Evolutionary conservation across 2,113 vertebrate genomes (phyloP), one percentile per base, ranked within the genome.

Genomic region (Uria lomvia): DNA sequence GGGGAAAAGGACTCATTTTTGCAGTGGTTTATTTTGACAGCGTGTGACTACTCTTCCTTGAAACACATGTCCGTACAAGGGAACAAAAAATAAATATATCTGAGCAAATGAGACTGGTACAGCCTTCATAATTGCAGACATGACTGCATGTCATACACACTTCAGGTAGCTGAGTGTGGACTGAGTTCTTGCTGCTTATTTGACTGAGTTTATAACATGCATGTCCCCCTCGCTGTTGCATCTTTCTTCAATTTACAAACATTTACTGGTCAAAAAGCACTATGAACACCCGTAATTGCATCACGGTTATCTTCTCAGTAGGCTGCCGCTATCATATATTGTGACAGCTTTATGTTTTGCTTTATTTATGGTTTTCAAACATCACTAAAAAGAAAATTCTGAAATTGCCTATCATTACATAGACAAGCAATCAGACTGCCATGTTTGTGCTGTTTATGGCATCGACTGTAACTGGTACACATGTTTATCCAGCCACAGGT

Each of bases 11-110:
- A 72, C 15, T 73, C 12, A 7, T 45, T 96, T 97, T 94, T 94
- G 85, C 86, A 95, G 84, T 92, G 95, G 92, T 98, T 97, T 96
- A 78, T 97, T 98, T 97, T 97, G 82, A 82, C 17, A 83, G 79
- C 36, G 50, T 92, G 87, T 90, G 93, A 96, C 78, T 97, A 59
- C 80, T 94, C 90, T 97, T 98, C 97, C 90, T 88, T 29, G 27
- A 94, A 97, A 97, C 97, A 96, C 90, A 92, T 40, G 68, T 87
- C 94, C 88, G 43, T 66, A 38, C 18, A 85, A 94, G 53, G 52
- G 65, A 92, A 67, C 56, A 76, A 86, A 91, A 94, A 81, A 94
- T 85, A 88, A 75, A 74, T 86, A 77, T 85, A 94, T 80, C 56
- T 93, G 73, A 97, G 88, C 79, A 97, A 97, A 92, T 86, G 50